These are phyloP conservation scores for Diachasma alloeum DNA, from an alignment of 1,140 invertebrate species.

Conservation along the genomic window DNA sequence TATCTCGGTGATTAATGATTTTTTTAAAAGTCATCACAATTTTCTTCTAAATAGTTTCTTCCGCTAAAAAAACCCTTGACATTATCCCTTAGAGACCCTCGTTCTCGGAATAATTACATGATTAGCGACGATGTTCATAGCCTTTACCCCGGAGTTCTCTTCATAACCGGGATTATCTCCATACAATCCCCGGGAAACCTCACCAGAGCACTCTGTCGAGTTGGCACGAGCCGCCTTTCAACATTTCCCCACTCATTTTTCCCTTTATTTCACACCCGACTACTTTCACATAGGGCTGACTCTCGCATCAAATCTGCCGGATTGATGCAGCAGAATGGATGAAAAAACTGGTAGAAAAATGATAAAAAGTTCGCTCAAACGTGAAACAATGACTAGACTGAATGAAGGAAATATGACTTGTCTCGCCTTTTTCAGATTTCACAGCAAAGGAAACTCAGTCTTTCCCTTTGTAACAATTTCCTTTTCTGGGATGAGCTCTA, in stretches of 20 bases:
- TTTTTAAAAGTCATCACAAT: too few relatives aligned
- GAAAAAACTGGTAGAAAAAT: neutral
- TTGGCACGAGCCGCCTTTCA: neutral
- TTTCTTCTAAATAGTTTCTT: too few relatives aligned
- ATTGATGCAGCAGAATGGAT: neutral
- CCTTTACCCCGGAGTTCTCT: too few relatives aligned
- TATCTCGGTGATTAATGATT: too few relatives aligned
- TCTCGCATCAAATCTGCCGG: conserved; percentile 5
- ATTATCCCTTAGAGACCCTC: too few relatives aligned
- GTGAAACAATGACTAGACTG: neutral
- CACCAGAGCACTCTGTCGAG: too few relatives aligned
- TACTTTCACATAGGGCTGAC: neutral
- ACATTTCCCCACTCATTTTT: neutral
- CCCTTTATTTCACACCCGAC: neutral
- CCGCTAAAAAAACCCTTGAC: too few relatives aligned
- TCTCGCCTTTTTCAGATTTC: neutral
- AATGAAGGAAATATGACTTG: neutral
- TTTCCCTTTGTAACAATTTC: neutral
- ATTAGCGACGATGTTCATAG: too few relatives aligned
- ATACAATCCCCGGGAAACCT: too few relatives aligned
- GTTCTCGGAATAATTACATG: too few relatives aligned
- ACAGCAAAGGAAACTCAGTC: neutral
- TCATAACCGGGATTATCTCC: too few relatives aligned
- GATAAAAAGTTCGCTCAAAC: neutral
- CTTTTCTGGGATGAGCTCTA: neutral